phyloP scores from a whole-genome alignment of 2,797 vertebrate species.

The Balearica regulorum region DNA sequence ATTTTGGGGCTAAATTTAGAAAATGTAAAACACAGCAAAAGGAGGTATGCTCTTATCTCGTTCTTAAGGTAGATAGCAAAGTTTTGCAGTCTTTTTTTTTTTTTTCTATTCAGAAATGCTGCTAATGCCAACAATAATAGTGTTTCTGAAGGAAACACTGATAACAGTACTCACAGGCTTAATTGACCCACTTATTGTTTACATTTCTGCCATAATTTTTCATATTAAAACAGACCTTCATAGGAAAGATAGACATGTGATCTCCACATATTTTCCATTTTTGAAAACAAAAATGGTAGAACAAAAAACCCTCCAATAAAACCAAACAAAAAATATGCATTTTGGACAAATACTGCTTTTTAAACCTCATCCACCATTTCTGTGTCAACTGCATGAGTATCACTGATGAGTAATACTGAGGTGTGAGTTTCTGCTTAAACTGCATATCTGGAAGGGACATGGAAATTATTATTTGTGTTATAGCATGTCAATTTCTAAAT shows the following conservation, averaged over 20 bases:
- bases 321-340: not conserved
- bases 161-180: not conserved
- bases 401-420: not conserved
- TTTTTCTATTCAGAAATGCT: not conserved
- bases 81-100: not conserved
- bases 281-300: not conserved
- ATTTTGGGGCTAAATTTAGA: not conserved
- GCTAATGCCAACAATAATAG: not conserved
- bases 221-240: not conserved
- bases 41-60: not conserved
- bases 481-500: not conserved
- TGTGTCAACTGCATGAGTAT: not conserved
- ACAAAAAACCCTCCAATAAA: not conserved
- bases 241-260: not conserved
- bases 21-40: not conserved
- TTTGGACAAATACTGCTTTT: not conserved
- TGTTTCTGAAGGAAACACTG: not conserved
- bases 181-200: not conserved
- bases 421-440: not conserved
- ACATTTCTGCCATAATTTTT: not conserved
- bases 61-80: not conserved
- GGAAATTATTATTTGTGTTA: not conserved
- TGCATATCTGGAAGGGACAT: not conserved
- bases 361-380: not conserved
- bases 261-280: not conserved